Evolutionary conservation across 2,113 vertebrate species (phyloP).

Genomic region (Chloroceryle aenea): DNA sequence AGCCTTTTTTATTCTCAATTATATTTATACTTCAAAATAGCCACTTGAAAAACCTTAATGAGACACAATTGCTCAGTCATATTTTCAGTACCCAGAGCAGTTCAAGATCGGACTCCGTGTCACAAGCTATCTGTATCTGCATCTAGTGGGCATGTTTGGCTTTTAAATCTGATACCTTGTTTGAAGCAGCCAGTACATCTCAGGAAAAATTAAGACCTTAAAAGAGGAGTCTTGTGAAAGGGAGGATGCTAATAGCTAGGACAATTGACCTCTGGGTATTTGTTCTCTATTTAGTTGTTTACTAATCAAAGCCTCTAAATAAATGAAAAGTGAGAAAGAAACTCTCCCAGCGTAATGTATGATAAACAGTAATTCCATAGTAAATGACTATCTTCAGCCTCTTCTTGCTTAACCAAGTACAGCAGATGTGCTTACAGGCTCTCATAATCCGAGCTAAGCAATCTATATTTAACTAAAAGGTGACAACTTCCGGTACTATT

Average conservation of each 20-base stretch:
- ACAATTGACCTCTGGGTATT: background rate
- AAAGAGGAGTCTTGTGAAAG: background rate
- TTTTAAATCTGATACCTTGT: background rate
- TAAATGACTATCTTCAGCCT: background rate
- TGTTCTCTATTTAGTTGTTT: background rate
- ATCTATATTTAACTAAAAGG: background rate
- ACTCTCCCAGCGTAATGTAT: background rate
- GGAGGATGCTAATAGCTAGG: background rate
- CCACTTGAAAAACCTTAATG: background rate
- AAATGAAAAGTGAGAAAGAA: background rate
- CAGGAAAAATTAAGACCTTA: background rate
- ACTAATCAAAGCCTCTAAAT: constrained; percentile 7
- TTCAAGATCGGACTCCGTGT: background rate
- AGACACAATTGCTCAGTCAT: background rate
- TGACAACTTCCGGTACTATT: background rate
- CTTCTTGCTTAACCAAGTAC: background rate
- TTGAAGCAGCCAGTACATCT: background rate
- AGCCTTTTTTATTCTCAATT: background rate
- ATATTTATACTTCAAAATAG: constrained; percentile 17
- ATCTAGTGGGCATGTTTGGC: background rate
- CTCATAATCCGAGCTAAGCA: background rate
- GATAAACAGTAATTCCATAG: background rate
- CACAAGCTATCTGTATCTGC: background rate
- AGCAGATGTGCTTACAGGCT: background rate
- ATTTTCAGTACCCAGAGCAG: background rate